Evolutionary conservation across 2,113 vertebrate species (phyloP), one percentile per base, ranked within the genome.

Genomic region (Nothoprocta pentlandii): DNA sequence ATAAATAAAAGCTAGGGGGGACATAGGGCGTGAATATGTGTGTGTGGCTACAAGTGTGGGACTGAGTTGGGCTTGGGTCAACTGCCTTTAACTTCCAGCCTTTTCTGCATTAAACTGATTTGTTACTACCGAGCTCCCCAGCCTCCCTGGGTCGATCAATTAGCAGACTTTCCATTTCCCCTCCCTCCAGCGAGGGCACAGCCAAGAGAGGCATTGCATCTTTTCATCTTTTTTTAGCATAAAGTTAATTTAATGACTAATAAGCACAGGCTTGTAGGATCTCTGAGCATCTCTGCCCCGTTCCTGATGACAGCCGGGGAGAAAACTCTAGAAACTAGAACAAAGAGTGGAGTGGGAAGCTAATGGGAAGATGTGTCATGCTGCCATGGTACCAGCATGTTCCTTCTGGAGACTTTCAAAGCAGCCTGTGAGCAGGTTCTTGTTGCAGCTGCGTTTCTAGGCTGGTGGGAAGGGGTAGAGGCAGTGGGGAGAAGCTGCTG

Each of bases 331-430:
- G 58, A 71, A 93, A 95, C 95, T 75, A 92, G 94, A 97, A 95
- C 93, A 96, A 96, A 93, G 92, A 66, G 80, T 13, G 17, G 92
- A 94, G 95, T 94, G 92, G 94, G 95, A 93, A 95, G 95, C 70
- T 96, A 36, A 94, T 86, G 66, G 69, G 86, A 95, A 87, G 42
- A 47, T 93, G 91, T 94, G 95, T 95, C 92, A 94, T 21, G 91
- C 92, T 96, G 91, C 92, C 89, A 93, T 93, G 91, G 94, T 81
- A 92, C 76, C 62, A 0, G 84, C 3, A 8, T 34, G 28, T 56
- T 46, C 67, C 42, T 79, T 81, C 94, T 69, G 1, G 1, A 87
- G 86, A 69, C 84, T 75, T 58, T 59, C 71, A 41, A 93, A 87
- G 46, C 59, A 56, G 53, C 9, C 66, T 82, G 70, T 46, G 67